These are phyloP conservation scores for Intellagama lesueurii DNA, from an alignment of 2,797 vertebrate genomes.

Conservation along the genomic window DNA sequence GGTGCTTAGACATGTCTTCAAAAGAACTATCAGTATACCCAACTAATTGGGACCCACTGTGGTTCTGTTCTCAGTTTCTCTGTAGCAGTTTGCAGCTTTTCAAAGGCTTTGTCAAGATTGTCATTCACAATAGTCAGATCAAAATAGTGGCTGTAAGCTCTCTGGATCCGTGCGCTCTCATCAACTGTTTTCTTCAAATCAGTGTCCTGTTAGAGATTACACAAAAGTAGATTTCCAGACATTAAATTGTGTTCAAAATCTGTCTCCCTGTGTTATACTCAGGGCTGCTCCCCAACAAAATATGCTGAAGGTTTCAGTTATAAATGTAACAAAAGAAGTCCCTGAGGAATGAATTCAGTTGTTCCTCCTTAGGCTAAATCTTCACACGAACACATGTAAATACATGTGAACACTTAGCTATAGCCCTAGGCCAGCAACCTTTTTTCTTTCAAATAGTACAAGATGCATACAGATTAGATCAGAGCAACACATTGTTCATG, in stretches of 20 bases:
- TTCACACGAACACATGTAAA: background rate
- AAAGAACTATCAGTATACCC: conserved; percentile 90
- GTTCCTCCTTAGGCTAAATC: background rate
- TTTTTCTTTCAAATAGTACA: background rate
- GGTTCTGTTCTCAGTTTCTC: conserved; percentile 89
- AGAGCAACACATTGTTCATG: background rate
- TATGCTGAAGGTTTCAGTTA: background rate
- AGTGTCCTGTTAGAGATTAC: conserved; percentile 85
- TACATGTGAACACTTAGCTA: background rate
- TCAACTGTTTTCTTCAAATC: conserved; percentile 98
- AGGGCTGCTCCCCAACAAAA: background rate
- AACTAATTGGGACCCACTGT: conserved; percentile 98
- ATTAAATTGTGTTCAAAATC: background rate
- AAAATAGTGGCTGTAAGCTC: conserved; percentile 97
- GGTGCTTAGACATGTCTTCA: conserved; percentile 51
- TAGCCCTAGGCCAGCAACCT: background rate
- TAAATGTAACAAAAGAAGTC: background rate
- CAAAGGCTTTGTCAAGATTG: conserved; percentile 98
- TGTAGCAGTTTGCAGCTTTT: conserved; percentile 90
- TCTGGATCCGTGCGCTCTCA: conserved; percentile 93
- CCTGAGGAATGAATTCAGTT: too few species aligned
- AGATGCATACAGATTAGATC: background rate
- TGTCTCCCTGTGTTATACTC: background rate
- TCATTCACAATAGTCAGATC: conserved; percentile 95
- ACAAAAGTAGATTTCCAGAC: background rate